Evolutionary conservation across 2,797 vertebrate species (phyloP).

Genomic region (Zonotrichia albicollis): DNA sequence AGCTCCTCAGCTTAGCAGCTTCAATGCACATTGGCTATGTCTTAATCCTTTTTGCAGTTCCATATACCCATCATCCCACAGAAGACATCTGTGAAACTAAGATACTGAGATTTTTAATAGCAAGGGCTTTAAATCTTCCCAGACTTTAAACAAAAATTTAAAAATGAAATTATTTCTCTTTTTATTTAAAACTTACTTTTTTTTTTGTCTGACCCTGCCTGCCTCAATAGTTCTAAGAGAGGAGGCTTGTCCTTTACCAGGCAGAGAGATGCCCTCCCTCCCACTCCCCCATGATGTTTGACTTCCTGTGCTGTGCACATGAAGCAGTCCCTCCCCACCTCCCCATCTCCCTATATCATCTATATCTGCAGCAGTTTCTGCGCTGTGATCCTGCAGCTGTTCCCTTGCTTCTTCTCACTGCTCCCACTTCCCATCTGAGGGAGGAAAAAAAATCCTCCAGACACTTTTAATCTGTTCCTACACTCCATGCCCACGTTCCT

Average conservation of each 20-base stretch:
- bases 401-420: slow-evolving; percentile 58
- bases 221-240: not conserved
- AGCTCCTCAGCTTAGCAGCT: not conserved
- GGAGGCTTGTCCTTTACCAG: not conserved
- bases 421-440: slow-evolving; percentile 64
- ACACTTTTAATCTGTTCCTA: slow-evolving; percentile 55
- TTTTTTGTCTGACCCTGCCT: not conserved
- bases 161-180: not conserved
- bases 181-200: not conserved
- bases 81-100: not conserved
- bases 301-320: not conserved
- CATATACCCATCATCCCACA: not conserved
- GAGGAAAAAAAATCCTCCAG: slow-evolving; percentile 27
- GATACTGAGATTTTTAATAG: not conserved
- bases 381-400: slow-evolving; percentile 54
- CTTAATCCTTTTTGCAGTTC: not conserved
- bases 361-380: slow-evolving; percentile 33
- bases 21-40: not conserved
- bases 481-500: not conserved
- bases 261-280: not conserved
- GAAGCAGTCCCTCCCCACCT: slow-evolving; percentile 6
- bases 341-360: not conserved
- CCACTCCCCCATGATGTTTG: not conserved
- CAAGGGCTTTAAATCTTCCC: not conserved
- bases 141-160: not conserved